A percentile compares a stretch with the other conserved stretches of the same genome.
Evolutionary conservation across 2,797 vertebrate genomes (phyloP).

Genomic region (Anguilla marmorata): DNA sequence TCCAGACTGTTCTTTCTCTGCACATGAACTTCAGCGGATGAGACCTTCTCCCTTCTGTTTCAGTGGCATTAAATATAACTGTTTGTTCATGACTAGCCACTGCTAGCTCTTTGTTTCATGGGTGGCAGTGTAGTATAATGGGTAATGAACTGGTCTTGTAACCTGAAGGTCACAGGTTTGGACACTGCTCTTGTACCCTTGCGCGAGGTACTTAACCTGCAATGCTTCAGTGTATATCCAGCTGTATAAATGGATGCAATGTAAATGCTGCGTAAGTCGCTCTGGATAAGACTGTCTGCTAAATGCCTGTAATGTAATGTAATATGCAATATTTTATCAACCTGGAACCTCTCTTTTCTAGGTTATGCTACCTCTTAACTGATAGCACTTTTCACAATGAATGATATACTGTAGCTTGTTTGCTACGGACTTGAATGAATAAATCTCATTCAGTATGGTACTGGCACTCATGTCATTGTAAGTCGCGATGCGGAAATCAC

Average conservation of each 20-base stretch:
- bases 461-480: not conserved
- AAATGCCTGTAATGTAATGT: no score
- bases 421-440: not conserved
- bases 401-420: no score
- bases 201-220: no score
- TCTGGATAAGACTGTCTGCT: no score
- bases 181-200: no score
- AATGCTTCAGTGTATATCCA: no score
- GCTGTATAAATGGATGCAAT: no score
- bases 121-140: no score
- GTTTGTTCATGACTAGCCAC: not conserved
- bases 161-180: no score
- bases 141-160: no score
- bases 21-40: not conserved
- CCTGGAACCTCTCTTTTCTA: not conserved
- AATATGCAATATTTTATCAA: not conserved
- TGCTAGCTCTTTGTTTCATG: not conserved
- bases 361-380: not conserved
- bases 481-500: not conserved
- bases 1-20: not conserved
- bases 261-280: no score
- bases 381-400: not conserved
- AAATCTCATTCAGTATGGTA: not conserved
- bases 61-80: not conserved
- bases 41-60: not conserved